phyloP scores from a whole-genome alignment of 2,888 invertebrate species.

The Spisula solida region DNA sequence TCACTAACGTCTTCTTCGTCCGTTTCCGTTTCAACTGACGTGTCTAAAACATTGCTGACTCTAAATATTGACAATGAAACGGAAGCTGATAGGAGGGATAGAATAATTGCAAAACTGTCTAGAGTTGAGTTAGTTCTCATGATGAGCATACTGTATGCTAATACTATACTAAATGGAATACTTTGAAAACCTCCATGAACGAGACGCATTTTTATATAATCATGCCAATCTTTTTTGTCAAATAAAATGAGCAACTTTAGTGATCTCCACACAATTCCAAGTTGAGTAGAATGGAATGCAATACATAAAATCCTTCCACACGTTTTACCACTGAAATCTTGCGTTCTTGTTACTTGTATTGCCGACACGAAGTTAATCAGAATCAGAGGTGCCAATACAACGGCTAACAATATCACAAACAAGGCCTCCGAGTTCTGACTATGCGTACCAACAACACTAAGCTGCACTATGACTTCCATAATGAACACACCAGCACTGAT shows the following conservation, averaged over 20 bases:
- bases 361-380: constrained; percentile 77
- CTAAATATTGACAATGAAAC: constrained; percentile 69
- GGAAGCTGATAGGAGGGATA: constrained; percentile 64
- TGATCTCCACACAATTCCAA: constrained; percentile 79
- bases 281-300: constrained; percentile 75
- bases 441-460: constrained; percentile 60
- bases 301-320: constrained; percentile 72
- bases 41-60: constrained; percentile 65
- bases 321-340: constrained; percentile 72
- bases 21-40: constrained; percentile 70
- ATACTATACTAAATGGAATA: constrained; percentile 72
- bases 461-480: constrained; percentile 71
- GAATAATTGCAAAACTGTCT: constrained; percentile 59
- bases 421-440: constrained; percentile 54
- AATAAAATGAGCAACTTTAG: constrained; percentile 74
- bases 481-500: constrained; percentile 60
- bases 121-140: constrained; percentile 46
- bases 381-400: constrained; percentile 72
- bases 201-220: constrained; percentile 75
- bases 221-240: constrained; percentile 75
- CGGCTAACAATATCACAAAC: constrained; percentile 63
- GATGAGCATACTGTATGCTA: constrained; percentile 66
- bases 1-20: constrained; percentile 31
- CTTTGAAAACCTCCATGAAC: constrained; percentile 77
- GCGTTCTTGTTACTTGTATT: constrained; percentile 71